Evolutionary conservation across 2,797 vertebrate genomes (phyloP).

Genomic region (Rhinophrynus dorsalis): DNA sequence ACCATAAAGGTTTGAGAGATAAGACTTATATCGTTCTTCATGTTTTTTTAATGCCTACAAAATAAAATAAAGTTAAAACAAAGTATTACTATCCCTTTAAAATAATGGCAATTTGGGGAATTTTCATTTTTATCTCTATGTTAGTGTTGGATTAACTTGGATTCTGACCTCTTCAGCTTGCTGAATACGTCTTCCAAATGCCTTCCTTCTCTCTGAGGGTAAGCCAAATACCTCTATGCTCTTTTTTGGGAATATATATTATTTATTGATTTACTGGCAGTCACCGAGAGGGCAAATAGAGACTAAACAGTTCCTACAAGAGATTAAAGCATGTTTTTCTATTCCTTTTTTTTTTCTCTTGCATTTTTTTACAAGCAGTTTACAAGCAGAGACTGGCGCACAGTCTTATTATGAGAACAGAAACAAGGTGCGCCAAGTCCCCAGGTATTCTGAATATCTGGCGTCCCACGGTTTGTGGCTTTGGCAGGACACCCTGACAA

Average conservation of each 20-base stretch:
- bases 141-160: too few relatives aligned
- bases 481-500: not conserved
- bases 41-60: too few relatives aligned
- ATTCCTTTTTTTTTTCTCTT: not conserved
- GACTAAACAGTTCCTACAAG: not conserved
- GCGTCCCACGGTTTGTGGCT: not conserved
- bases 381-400: constrained; percentile 15
- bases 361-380: constrained; percentile 4
- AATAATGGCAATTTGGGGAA: too few relatives aligned
- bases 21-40: too few relatives aligned
- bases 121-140: too few relatives aligned
- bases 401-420: constrained; percentile 4
- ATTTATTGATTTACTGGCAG: constrained; percentile 20
- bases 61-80: too few relatives aligned
- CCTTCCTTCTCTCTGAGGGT: not conserved
- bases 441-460: not conserved
- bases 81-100: too few relatives aligned
- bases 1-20: too few relatives aligned
- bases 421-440: constrained; percentile 2
- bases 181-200: not conserved
- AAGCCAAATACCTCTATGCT: constrained; percentile 11
- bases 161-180: too few relatives aligned
- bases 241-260: constrained; percentile 5
- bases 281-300: constrained; percentile 9
- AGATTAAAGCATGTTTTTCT: constrained; percentile 6